Evolutionary conservation across 64 coral and sea anemone genomes (phyloP), one percentile per base, ranked within the genome.

Genomic region (Trachythela sp.): DNA sequence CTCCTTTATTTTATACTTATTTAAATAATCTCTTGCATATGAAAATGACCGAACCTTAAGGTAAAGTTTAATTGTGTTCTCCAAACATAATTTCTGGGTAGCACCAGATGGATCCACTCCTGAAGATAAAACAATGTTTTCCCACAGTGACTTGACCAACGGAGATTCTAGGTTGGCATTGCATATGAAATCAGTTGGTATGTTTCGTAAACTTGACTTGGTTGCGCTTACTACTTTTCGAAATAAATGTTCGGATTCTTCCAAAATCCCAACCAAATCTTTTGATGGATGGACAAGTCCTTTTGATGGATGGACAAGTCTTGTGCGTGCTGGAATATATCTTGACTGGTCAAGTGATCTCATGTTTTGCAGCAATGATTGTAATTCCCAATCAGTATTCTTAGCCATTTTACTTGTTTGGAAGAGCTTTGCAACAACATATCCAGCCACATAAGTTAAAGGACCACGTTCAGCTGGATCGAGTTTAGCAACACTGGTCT

Each of bases 1-100:
- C n/a, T n/a, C n/a, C n/a, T n/a, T 70, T 26, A 70, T 70, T 70
- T 70, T 70, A 70, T 70, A 22, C 20, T 22, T 32, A 26, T 22
- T 32, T 32, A 70, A 70, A 32, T 70, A 70, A 70, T 70, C 64
- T 70, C 64, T 70, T 26, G 64, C 64, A 70, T n/a, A 70, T 70
- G 64, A 70, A 32, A 70, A 70, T 70, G 64, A 70, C 30, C 64
- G 18, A 6, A 70, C 64, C 64, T 70, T 70, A 26, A 70, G 30
- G 30, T 70, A 70, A 26, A 9, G 64, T 70, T 70, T 70, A 26
- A 70, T 70, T 26, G 30, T 70, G 64, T 70, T 70, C 30, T 70
- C 64, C 30, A 70, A 70, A 70, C 64, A 70, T 70, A 70, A 70
- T 70, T 70, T 70, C 30, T 70, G 64, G 18, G 64, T 70, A 26